Evolutionary conservation across 2,113 vertebrate species (phyloP), one percentile per base, ranked within the genome.

Genomic region (Menura novaehollandiae): DNA sequence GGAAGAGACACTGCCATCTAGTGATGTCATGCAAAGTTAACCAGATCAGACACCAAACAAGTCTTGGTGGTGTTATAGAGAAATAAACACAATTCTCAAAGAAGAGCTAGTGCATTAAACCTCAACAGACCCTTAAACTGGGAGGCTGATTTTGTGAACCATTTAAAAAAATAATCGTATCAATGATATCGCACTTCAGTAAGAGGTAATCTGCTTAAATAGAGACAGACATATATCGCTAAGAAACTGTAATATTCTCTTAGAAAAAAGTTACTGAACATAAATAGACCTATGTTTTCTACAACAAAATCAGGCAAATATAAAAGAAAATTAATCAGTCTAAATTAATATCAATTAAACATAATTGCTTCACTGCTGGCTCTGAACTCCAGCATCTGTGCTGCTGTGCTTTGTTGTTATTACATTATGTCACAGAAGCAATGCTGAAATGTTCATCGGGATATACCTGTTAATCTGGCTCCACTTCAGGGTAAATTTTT

Each of bases 1-100:
- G 69, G 52, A 87, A 92, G 56, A 14, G 32, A 76, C 75, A 85
- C 24, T 90, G 81, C 80, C 88, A 91, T 75, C 88, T 95, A 93
- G 72, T 0, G 20, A 85, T 37, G 11, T 53, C 47, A 67, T 32
- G 53, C 49, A 41, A 89, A 67, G 41, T 64, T 53, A 75, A 86
- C 2, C 4, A 49, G 15, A 58, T 28, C 7, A 22, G 14, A 3
- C 19, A 16, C 24, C 7, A 11, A 52, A 68, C 81, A 60, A 23
- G 46, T 49, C 10, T 35, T 81, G 4, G 5, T 6, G 17, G 16
- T 67, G 16, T 44, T 66, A 9, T 1, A 49, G 22, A 82, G 49
- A 52, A 66, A 76, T 41, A 79, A 85, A 52, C 16, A 33, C 2
- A 35, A 49, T 59, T 90, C 39, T 85, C 39, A 55, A 53, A 52